Percentiles rank a stretch among this genome's conserved stretches.
Conservation (phyloP, 2,888 invertebrate species). For the Chloromyia formosa region DNA sequence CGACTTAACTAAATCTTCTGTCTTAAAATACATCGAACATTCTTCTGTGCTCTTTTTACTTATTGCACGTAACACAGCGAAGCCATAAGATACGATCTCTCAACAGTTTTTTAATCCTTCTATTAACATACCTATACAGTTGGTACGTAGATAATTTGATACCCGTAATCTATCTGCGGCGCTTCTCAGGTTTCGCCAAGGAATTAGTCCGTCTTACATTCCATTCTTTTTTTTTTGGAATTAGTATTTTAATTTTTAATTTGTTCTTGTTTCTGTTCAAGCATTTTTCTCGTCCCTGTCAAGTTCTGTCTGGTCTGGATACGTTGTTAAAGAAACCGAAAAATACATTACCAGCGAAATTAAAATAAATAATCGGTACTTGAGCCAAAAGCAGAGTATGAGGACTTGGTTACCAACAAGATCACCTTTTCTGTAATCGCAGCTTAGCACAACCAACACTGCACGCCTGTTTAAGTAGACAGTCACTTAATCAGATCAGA, state of each 20-base stretch:
- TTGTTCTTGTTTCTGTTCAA: background rate
- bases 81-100: constrained; percentile 9
- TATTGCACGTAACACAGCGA: background rate
- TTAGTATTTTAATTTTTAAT: background rate
- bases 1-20: background rate
- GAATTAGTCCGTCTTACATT: no score
- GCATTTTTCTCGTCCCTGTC: background rate
- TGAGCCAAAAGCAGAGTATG: background rate
- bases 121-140: constrained; percentile 20
- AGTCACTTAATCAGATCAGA: constrained; percentile 25
- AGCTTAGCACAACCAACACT: background rate
- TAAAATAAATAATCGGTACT: constrained; percentile 17
- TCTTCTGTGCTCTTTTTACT: background rate
- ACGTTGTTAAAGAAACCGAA: constrained; percentile 15
- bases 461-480: constrained; percentile 10
- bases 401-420: background rate
- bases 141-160: background rate
- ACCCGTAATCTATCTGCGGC: background rate
- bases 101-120: constrained; percentile 15
- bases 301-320: background rate
- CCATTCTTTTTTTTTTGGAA: no score
- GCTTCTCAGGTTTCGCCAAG: background rate
- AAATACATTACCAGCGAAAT: constrained; percentile 16
- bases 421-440: constrained; percentile 19
- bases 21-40: background rate